phyloP scores from a whole-genome alignment of 2,888 invertebrate genomes.

The Drosophila affinis region DNA sequence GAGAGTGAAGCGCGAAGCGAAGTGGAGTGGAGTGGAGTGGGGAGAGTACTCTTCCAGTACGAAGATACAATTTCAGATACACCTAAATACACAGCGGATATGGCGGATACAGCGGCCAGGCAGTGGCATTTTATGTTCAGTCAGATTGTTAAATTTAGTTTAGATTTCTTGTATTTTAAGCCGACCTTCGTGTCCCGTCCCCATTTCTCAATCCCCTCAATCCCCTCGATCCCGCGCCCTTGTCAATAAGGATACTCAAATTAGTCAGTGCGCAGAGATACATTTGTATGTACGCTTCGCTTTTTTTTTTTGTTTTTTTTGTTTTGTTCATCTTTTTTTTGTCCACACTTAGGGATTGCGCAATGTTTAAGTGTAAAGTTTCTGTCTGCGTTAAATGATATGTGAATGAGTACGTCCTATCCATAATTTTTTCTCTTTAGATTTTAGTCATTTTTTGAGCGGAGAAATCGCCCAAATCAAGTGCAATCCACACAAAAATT shows the following conservation, averaged over 20 bases:
- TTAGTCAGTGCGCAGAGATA: slow-evolving; percentile 58
- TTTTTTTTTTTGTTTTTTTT: slow-evolving; percentile 26
- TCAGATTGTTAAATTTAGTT: slow-evolving; percentile 37
- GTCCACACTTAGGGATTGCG: background rate
- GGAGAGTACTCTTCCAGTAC: background rate
- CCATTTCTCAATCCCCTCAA: background rate
- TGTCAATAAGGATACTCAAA: slow-evolving; percentile 63
- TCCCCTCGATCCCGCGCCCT: background rate
- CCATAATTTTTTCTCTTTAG: slow-evolving; percentile 1
- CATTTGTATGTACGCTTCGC: background rate
- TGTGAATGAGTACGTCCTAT: slow-evolving; percentile 13
- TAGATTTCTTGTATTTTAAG: slow-evolving; percentile 17
- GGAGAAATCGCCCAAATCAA: slow-evolving; percentile 7
- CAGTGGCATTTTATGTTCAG: slow-evolving; percentile 31
- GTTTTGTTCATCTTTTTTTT: background rate
- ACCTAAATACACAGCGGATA: background rate
- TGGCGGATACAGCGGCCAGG: background rate
- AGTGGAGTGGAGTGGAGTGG: background rate
- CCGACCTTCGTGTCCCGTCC: slow-evolving; percentile 4
- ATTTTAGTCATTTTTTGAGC: slow-evolving; percentile 12
- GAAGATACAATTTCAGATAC: background rate
- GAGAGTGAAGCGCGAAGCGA: slow-evolving; percentile 13
- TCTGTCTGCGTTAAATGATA: slow-evolving; percentile 12
- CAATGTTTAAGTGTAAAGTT: slow-evolving; percentile 15
- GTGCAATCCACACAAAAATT: slow-evolving; percentile 24